Evolutionary conservation across 2,888 invertebrate species (phyloP), one percentile per base, ranked within the genome.

Genomic region (Sycophila texana): DNA sequence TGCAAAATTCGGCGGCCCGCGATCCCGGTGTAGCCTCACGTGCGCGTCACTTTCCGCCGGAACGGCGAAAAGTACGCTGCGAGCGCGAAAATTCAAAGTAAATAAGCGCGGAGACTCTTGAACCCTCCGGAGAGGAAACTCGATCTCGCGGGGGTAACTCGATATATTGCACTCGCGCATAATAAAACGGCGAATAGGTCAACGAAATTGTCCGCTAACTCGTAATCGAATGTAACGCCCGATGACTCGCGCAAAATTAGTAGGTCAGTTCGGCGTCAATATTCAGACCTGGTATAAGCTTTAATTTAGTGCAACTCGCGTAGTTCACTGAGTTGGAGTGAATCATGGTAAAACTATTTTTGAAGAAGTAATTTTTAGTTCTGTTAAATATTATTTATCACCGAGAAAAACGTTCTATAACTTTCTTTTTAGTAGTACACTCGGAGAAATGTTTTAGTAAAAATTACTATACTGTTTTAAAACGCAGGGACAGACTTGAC

Each of bases 221-320:
- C 58, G 18, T 58, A 22, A 74, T 74, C 58, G 67, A 74, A 66
- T 51, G 51, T 47, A n/a, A 51, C 14, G 57, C 39, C n/a, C 26
- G 55, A 63, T 74, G 65, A 74, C 74, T 66, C 57, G 74, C 18
- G 13, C 5, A 49, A 49, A 26, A 58, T 74, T 66, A 74, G 66
- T 74, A 66, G 74, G 74, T 74, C 74, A 66, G 3, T 16, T 47
- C 13, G n/a, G n/a, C 30, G 10, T 39, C 39, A 39, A 39, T 39
- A 7, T 39, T 39, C 39, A 39, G 1, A 39, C 7, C 10, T 39
- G 39, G 10, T 39, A 1, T 26, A 39, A 39, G 39, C 39, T 39
- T 39, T 39, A 39, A 1, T 39, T 39, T 10, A 10, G 7, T 10
- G 39, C 39, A 39, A 10, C 10, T 39, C 39, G 39, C 39, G 39